Evolutionary conservation across 2,888 invertebrate species (phyloP), one percentile per base, ranked within the genome.

Genomic region (Caenorhabditis macrosperma): DNA sequence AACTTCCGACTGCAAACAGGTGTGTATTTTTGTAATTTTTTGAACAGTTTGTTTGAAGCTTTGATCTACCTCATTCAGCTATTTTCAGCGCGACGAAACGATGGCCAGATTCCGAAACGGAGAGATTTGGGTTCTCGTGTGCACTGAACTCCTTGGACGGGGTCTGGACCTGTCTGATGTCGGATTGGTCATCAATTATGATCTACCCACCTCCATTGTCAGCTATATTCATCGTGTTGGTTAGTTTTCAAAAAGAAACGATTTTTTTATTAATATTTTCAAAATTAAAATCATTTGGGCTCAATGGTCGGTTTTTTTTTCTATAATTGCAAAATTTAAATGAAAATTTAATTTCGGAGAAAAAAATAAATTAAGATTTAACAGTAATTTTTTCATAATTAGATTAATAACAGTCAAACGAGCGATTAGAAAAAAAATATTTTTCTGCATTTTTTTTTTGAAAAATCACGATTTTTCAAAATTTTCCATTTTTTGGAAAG

Each of bases 161-260:
- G 98, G 98, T 83, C 95, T 98, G 82, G 98, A 98, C 92, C 96
- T 98, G 91, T 95, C 95, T 88, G 96, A 96, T 0, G 96, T 99
- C 55, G 96, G 96, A 92, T 93, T 98, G 30, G 97, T 99, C 33
- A 93, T 99, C 83, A 99, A 99, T 93, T 99, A 96, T 91, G 98
- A 99, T 92, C 96, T 98, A 91, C 98, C 98, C 20, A 94, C 95
- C 0, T 94, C 95, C 0, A 94, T 94, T 72, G 95, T 96, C 87
- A 94, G 95, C 0, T 97, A 97, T 89, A 94, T 97, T 88, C 97
- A 96, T 92, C 93, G 96, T 78, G 93, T 94, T 78, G 95, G 86
- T 82, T 20, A 22, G 63, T 61, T 35, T n/a, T 26, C 30, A n/a
- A n/a, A 41, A 1, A 15, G 38, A 30, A 50, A 50, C 1, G 3